Conservation (phyloP, 2,113 vertebrate genomes). For the Cairina moschata region DNA sequence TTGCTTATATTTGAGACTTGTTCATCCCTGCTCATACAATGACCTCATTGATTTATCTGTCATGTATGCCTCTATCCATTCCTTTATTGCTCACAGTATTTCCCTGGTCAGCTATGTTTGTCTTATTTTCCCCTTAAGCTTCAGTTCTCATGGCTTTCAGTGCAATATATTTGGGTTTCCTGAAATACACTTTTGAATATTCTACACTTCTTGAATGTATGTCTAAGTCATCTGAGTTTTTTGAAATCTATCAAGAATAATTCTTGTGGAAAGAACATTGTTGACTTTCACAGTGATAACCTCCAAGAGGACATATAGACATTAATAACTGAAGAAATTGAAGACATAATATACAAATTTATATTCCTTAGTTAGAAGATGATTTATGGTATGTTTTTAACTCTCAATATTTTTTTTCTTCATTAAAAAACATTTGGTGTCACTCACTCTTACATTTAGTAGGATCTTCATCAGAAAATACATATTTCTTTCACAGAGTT, state of each 20-base stretch:
- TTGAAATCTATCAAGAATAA: slow-evolving; percentile 29
- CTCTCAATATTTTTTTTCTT: background rate
- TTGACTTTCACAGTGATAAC: slow-evolving; percentile 13
- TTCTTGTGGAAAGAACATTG: background rate
- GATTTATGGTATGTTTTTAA: background rate
- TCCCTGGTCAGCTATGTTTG: background rate
- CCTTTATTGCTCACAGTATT: background rate
- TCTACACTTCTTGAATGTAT: background rate
- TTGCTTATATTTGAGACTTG: slow-evolving; percentile 38
- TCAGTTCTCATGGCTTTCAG: background rate
- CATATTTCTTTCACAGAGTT: background rate
- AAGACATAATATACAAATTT: slow-evolving; percentile 32
- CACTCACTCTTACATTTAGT: background rate
- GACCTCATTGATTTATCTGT: slow-evolving; percentile 42
- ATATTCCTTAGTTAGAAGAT: background rate
- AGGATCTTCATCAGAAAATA: background rate
- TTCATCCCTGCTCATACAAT: slow-evolving; percentile 9
- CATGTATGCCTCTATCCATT: background rate
- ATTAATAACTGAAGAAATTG: slow-evolving; percentile 45
- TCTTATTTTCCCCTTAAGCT: background rate
- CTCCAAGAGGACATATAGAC: background rate
- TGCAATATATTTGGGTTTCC: background rate
- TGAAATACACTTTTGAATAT: slow-evolving; percentile 6
- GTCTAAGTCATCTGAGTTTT: slow-evolving; percentile 2
- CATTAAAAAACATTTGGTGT: background rate